A percentile compares a stretch with the other conserved stretches of the same genome.
phyloP scores from a whole-genome alignment of 2,797 vertebrate genomes.

The Hephaestus fuliginosus region DNA sequence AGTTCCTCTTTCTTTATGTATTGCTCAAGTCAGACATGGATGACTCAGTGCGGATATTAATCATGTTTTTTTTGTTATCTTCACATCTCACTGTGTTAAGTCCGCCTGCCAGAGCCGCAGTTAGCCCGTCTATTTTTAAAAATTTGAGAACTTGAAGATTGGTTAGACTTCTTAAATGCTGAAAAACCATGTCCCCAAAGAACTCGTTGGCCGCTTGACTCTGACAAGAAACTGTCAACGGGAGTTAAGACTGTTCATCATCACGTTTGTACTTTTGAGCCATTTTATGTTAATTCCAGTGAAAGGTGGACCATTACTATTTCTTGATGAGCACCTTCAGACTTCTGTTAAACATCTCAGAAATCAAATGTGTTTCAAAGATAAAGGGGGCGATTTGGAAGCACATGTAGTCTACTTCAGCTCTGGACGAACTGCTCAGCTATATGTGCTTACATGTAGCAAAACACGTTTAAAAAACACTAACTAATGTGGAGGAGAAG shows the following conservation, averaged over 20 bases:
- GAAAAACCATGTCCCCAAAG: conserved; percentile 13
- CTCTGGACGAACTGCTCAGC: not conserved
- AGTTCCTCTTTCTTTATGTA: conserved; percentile 88
- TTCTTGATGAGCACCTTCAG: not conserved
- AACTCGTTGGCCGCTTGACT: not conserved
- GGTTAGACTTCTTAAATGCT: conserved; percentile 32
- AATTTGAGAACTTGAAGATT: conserved; percentile 48
- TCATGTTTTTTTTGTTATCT: conserved; percentile 74
- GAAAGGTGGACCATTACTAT: not conserved
- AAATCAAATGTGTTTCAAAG: not conserved
- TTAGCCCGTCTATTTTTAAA: conserved; percentile 55
- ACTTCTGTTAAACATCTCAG: not conserved
- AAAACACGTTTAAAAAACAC: conserved; percentile 4
- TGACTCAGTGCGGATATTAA: conserved; percentile 83
- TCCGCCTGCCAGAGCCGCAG: conserved; percentile 29
- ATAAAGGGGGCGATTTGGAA: not conserved
- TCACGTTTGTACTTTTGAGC: not conserved
- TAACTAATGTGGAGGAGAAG: not conserved
- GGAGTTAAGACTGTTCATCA: not conserved
- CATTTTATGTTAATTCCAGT: not conserved
- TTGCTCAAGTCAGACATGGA: conserved; percentile 86
- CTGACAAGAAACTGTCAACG: not conserved
- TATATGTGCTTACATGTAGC: not conserved
- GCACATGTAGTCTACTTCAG: not conserved
- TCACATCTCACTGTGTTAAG: conserved; percentile 62